Evolutionary conservation across 2,888 invertebrate genomes (phyloP).

Genomic region (Barypeithes pellucidus): DNA sequence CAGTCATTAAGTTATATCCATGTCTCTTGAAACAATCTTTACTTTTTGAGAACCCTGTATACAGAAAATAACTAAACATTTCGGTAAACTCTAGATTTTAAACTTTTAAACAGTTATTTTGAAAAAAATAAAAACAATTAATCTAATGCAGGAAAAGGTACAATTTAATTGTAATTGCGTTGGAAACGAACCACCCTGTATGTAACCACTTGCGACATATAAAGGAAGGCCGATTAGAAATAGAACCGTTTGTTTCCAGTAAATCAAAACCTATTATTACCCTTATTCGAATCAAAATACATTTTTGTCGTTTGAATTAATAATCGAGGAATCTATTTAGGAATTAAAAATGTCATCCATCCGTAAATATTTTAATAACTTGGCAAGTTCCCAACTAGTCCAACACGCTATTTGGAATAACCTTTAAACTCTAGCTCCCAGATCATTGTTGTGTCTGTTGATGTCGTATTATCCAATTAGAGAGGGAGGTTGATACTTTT

Average conservation of each 20-base stretch:
- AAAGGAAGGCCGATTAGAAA: too few species aligned
- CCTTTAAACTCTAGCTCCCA: slow-evolving; percentile 2
- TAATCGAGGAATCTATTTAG: slow-evolving; percentile 7
- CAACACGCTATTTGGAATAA: slow-evolving; percentile 29
- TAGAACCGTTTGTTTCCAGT: not conserved
- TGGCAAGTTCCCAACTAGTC: slow-evolving; percentile 21
- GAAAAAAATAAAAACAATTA: too few species aligned
- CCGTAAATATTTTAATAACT: slow-evolving; percentile 33
- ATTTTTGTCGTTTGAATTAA: slow-evolving; percentile 20
- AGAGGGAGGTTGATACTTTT: not conserved
- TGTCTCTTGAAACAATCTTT: too few species aligned
- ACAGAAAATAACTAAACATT: too few species aligned
- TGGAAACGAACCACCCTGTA: too few species aligned
- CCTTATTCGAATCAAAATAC: slow-evolving; percentile 7
- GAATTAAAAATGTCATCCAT: slow-evolving; percentile 28
- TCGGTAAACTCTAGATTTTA: too few species aligned
- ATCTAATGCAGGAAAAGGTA: too few species aligned
- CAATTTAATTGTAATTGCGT: too few species aligned
- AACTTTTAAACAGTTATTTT: too few species aligned
- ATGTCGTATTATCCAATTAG: slow-evolving; percentile 3
- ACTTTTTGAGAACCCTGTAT: too few species aligned
- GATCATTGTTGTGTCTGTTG: not conserved
- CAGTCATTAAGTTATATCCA: too few species aligned
- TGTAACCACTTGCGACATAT: too few species aligned
- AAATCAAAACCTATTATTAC: slow-evolving; percentile 17